phyloP scores from a whole-genome alignment of 2,797 vertebrate genomes.

The Mormyrus hasselquistii region DNA sequence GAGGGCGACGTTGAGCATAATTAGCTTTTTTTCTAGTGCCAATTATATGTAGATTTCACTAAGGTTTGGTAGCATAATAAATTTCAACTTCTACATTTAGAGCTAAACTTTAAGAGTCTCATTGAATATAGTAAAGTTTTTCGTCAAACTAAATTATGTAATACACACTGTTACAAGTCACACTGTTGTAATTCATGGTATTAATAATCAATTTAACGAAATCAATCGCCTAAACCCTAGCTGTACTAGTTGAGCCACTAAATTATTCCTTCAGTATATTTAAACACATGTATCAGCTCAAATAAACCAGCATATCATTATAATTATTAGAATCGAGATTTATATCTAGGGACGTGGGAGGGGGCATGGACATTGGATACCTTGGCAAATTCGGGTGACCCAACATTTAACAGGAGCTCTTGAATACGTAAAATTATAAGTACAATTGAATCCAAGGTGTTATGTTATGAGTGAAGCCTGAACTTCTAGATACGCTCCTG shows the following conservation, averaged over 20 bases:
- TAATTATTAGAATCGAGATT: not conserved
- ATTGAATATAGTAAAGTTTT: not conserved
- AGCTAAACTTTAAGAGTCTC: not conserved
- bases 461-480: not conserved
- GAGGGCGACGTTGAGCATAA: conserved; percentile 26
- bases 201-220: not conserved
- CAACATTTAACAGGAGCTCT: not conserved
- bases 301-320: not conserved
- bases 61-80: not conserved
- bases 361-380: not conserved
- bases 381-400: not conserved
- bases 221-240: not conserved
- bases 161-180: not conserved
- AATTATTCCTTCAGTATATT: not conserved
- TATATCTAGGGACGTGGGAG: not conserved
- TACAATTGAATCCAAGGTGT: not conserved
- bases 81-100: not conserved
- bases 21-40: not conserved
- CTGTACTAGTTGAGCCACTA: not conserved
- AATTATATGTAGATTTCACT: not conserved
- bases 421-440: not conserved
- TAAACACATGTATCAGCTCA: not conserved
- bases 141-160: not conserved
- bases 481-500: not conserved
- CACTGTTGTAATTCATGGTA: not conserved